Evolutionary conservation across 2,113 vertebrate genomes (phyloP).

Genomic region (Odobenus rosmarus): DNA sequence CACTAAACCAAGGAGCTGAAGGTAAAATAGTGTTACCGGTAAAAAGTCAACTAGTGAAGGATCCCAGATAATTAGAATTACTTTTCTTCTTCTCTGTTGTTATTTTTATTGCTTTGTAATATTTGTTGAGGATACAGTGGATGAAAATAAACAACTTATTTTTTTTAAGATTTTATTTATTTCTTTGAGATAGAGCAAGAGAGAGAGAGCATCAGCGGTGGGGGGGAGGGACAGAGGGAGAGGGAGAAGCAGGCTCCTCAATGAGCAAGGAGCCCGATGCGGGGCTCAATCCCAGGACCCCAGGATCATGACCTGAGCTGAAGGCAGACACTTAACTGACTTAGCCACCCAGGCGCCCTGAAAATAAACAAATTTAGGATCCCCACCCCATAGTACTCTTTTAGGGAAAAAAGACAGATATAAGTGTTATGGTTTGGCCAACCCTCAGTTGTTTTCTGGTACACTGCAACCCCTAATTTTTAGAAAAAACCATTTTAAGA

Average conservation of each 20-base stretch:
- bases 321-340: no score
- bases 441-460: constrained; percentile 24
- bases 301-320: no score
- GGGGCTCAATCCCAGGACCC: no score
- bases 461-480: constrained; percentile 25
- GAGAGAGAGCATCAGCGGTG: no score
- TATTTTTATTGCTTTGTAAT: constrained; percentile 39
- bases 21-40: not conserved
- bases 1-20: constrained; percentile 27
- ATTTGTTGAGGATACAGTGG: constrained; percentile 4
- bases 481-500: constrained; percentile 55
- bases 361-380: not conserved
- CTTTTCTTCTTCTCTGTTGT: not conserved
- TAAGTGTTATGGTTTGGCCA: constrained; percentile 29
- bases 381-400: not conserved
- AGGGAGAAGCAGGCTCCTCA: no score
- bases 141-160: constrained; percentile 12
- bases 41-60: constrained; percentile 14
- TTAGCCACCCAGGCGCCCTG: no score
- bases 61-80: constrained; percentile 5
- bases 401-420: not conserved
- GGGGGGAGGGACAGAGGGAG: no score
- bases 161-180: no score
- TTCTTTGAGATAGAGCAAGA: no score
- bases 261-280: no score